Conservation (phyloP, 2,113 vertebrate species). For the Pygathrix nemaeus region DNA sequence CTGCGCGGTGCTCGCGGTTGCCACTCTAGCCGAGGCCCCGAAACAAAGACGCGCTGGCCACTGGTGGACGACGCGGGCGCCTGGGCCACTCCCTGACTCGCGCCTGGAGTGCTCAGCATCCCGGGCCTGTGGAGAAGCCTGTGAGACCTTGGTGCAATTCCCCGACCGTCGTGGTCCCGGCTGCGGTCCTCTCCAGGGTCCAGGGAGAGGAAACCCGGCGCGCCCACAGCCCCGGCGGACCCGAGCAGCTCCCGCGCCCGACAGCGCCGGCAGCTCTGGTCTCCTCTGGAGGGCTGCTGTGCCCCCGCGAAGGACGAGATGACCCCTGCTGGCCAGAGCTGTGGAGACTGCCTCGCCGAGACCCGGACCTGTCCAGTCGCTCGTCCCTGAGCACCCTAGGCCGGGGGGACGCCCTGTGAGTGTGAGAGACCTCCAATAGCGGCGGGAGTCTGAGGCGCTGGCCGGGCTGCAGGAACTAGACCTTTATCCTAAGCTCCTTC, state of each 20-base stretch:
- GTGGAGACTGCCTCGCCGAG: neutral
- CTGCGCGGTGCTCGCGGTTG: neutral
- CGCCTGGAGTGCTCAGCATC: neutral
- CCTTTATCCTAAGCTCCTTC: neutral
- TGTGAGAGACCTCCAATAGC: neutral
- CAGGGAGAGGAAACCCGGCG: neutral
- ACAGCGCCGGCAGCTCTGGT: neutral
- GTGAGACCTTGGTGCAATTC: neutral
- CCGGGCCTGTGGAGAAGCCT: neutral
- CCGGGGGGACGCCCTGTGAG: neutral
- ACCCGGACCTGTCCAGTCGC: neutral
- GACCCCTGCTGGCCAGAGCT: constrained; percentile 75
- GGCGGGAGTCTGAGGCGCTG: neutral
- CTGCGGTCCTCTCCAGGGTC: neutral
- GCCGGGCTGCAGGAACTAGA: neutral
- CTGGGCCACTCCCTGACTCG: neutral
- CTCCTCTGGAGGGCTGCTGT: neutral
- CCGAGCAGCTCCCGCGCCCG: neutral
- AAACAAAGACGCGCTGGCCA: constrained; percentile 68
- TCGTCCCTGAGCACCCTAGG: neutral
- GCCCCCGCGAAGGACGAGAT: constrained; percentile 52
- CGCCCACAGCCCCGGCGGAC: neutral
- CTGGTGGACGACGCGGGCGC: neutral
- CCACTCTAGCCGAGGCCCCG: neutral
- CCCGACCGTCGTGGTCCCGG: neutral